phyloP scores from a whole-genome alignment of 2,888 invertebrate genomes.

The Eubasilissa splendida region DNA sequence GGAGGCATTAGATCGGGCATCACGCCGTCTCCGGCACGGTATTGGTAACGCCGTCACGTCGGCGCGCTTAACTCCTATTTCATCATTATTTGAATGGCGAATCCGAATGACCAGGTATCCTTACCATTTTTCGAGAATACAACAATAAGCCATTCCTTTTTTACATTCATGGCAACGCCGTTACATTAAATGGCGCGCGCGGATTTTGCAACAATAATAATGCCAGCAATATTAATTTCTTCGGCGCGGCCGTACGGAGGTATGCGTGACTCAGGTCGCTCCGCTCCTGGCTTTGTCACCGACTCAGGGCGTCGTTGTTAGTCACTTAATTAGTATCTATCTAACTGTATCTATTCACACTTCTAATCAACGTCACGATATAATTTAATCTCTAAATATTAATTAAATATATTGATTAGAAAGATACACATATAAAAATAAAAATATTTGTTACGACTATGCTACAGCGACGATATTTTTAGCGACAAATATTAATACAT shows the following conservation, averaged over 20 bases:
- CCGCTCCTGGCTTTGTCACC: not conserved
- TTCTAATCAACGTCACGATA: not conserved
- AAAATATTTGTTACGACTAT: too few relatives aligned
- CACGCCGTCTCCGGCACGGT: too few relatives aligned
- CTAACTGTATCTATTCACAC: not conserved
- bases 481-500: too few relatives aligned
- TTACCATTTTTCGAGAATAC: constrained; percentile 23
- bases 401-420: too few relatives aligned
- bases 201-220: constrained; percentile 4
- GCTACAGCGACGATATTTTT: too few relatives aligned
- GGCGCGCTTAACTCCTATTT: constrained; percentile 2
- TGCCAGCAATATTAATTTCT: not conserved
- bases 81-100: constrained; percentile 27
- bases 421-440: too few relatives aligned
- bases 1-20: too few relatives aligned
- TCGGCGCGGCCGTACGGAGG: too few relatives aligned
- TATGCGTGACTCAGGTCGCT: too few relatives aligned
- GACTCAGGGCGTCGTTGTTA: not conserved
- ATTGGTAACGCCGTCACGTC: constrained; percentile 1
- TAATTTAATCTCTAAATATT: too few relatives aligned
- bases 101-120: constrained; percentile 21
- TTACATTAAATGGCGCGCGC: constrained; percentile 10
- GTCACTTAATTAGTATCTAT: too few relatives aligned
- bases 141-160: constrained; percentile 42
- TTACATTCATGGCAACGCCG: constrained; percentile 37